phyloP scores from a whole-genome alignment of 2,113 vertebrate species.

The Oenanthe melanoleuca region DNA sequence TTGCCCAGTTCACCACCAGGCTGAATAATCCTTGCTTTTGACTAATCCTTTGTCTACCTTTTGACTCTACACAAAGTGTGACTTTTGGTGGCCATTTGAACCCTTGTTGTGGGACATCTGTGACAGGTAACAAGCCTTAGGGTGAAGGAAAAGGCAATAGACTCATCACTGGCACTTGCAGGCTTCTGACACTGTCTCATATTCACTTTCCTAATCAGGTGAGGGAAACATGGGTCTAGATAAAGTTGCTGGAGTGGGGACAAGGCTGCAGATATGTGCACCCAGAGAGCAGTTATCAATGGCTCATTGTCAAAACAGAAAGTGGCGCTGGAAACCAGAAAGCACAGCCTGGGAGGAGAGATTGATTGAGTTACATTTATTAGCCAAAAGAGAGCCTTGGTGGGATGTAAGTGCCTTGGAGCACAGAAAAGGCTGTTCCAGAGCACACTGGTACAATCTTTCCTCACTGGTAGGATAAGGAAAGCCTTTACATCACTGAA shows the following conservation, averaged over 20 bases:
- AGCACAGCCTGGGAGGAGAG: conserved; percentile 5
- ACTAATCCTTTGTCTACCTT: neutral
- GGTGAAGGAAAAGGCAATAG: conserved; percentile 50
- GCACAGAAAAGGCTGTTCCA: neutral
- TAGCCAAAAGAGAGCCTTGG: conserved; percentile 29
- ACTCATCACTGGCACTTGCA: conserved; percentile 50
- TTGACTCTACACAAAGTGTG: neutral
- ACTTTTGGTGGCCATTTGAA: conserved; percentile 17
- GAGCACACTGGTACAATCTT: neutral
- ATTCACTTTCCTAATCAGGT: conserved; percentile 62
- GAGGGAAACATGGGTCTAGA: conserved; percentile 46
- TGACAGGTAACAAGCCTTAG: conserved; percentile 10
- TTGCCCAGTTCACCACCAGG: neutral
- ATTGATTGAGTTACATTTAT: conserved; percentile 44
- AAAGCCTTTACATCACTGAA: neutral
- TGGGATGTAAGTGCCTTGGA: neutral
- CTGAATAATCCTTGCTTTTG: neutral
- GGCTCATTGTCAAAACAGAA: conserved; percentile 50
- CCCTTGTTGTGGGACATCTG: neutral
- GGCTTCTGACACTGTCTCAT: conserved; percentile 36
- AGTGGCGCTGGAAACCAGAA: neutral
- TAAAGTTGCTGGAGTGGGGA: conserved; percentile 17
- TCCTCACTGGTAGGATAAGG: neutral
- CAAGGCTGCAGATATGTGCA: conserved; percentile 8
- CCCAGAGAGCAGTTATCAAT: conserved; percentile 54